A percentile compares a stretch with the other conserved stretches of the same genome.
Conservation (phyloP, 1,140 invertebrate genomes). For the Pectinophora gossypiella region DNA sequence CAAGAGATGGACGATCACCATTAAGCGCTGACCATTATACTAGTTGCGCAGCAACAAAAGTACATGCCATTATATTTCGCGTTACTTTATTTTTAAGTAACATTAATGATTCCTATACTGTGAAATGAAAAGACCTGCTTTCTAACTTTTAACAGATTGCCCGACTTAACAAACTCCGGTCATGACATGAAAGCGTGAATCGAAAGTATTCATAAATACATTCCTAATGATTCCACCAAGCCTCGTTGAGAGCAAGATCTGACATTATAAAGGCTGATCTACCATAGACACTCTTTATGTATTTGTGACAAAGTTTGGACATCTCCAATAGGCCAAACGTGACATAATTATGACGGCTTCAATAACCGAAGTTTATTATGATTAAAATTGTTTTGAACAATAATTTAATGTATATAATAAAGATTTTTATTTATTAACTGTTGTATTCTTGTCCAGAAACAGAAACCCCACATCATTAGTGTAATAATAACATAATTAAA, state of each 20-base stretch:
- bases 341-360: constrained; percentile 48
- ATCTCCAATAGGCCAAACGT: constrained; percentile 34
- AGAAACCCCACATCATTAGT: too few species aligned
- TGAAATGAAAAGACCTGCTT: constrained; percentile 55
- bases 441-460: constrained; percentile 17
- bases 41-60: constrained; percentile 17
- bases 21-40: neutral
- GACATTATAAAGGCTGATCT: constrained; percentile 55
- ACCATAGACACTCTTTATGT: constrained; percentile 46
- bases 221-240: constrained; percentile 42
- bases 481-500: too few species aligned
- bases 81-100: constrained; percentile 54
- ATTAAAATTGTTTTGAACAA: constrained; percentile 62
- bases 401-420: constrained; percentile 72
- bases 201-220: constrained; percentile 43
- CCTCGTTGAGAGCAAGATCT: constrained; percentile 52
- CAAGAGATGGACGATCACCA: constrained; percentile 54
- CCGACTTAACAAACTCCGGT: constrained; percentile 54
- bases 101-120: constrained; percentile 62
- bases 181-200: constrained; percentile 37
- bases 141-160: constrained; percentile 69
- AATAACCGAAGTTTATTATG: constrained; percentile 64
- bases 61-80: constrained; percentile 51
- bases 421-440: constrained; percentile 65
- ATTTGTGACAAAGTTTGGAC: constrained; percentile 47